Evolutionary conservation across 2,888 invertebrate species (phyloP).

Genomic region (Mesorhabditis spiculigera): DNA sequence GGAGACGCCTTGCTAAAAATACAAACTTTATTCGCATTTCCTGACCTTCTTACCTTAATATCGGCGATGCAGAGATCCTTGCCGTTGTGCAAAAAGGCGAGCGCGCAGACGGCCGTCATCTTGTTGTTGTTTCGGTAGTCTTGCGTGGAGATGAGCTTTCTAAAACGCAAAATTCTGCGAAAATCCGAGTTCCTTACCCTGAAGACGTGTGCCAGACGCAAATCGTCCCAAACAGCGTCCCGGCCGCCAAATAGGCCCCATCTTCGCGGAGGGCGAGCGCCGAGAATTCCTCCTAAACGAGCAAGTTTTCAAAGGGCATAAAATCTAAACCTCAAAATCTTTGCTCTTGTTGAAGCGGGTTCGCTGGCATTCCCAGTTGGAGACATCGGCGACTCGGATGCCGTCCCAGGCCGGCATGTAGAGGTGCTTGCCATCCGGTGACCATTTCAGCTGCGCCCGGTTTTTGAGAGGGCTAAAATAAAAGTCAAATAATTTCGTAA

Average conservation of each 20-base stretch:
- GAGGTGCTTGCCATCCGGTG: background rate
- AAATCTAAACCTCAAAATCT: no score
- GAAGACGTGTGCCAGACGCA: background rate
- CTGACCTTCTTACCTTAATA: background rate
- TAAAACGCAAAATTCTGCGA: background rate
- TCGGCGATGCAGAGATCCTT: background rate
- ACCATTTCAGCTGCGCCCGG: background rate
- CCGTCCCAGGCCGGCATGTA: background rate
- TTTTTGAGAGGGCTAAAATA: background rate
- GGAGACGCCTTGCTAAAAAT: background rate
- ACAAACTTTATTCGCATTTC: background rate
- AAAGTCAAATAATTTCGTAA: background rate
- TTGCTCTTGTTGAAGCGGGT: background rate
- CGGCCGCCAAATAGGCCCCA: background rate
- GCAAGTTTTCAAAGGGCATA: no score
- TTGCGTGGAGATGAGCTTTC: background rate
- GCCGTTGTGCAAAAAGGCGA: background rate
- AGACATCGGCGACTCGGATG: background rate
- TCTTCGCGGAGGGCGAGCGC: background rate
- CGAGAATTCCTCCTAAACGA: background rate
- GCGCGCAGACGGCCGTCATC: background rate
- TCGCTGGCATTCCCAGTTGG: background rate
- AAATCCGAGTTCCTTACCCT: background rate
- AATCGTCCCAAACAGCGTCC: background rate
- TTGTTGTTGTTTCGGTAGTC: background rate